These are phyloP conservation scores for Shargacucullia verbasci DNA, from an alignment of 2,888 invertebrate genomes.

Conservation along the genomic window DNA sequence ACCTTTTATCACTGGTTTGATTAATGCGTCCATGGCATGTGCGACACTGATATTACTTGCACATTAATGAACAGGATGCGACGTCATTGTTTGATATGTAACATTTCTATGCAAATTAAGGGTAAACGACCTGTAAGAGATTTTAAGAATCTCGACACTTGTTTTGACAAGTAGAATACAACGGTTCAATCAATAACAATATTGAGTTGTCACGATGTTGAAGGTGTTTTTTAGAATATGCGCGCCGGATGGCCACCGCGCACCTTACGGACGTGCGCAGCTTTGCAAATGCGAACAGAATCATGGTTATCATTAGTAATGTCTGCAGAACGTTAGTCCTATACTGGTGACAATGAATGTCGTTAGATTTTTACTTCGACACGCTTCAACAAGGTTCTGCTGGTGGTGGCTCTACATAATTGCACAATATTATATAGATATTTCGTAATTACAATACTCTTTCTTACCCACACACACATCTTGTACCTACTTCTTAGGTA, in stretches of 20 bases:
- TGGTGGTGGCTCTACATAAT: constrained; percentile 3
- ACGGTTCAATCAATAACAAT: constrained; percentile 63
- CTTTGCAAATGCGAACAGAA: constrained; percentile 60
- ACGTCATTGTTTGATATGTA: constrained; percentile 60
- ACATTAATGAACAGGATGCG: constrained; percentile 71
- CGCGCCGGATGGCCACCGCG: constrained; percentile 68
- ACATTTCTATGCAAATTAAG: constrained; percentile 50
- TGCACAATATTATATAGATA: constrained; percentile 28
- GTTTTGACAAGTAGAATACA: constrained; percentile 47
- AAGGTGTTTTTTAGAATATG: constrained; percentile 59
- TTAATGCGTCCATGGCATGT: constrained; percentile 80
- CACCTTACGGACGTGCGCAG: constrained; percentile 66
- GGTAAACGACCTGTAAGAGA: constrained; percentile 43
- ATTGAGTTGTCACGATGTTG: constrained; percentile 64
- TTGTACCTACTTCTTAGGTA: constrained; percentile 14
- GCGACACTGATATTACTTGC: constrained; percentile 68
- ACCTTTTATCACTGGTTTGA: constrained; percentile 79
- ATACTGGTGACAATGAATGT: constrained; percentile 33
- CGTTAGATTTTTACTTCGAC: constrained; percentile 18
- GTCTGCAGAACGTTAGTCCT: constrained; percentile 32
- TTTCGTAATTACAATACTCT: constrained; percentile 28
- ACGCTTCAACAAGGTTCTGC: constrained; percentile 8
- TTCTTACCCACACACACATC: constrained; percentile 18
- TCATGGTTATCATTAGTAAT: constrained; percentile 56
- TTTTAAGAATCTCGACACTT: constrained; percentile 33